Base-by-base conservation (phyloP, 2,888 invertebrate species). In the Carabus problematicus region DNA sequence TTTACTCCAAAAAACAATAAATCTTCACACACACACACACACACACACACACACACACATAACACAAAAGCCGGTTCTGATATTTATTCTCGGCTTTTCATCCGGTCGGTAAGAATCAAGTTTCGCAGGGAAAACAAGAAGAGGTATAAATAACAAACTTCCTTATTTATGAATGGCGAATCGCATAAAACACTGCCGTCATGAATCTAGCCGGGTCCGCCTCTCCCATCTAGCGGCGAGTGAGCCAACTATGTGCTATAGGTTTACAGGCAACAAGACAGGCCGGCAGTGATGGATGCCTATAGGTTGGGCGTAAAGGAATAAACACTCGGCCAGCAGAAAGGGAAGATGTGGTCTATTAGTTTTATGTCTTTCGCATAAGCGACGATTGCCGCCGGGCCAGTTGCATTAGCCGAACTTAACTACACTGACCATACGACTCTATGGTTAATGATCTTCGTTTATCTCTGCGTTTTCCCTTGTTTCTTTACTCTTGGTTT, bases 111-210 rank as follows among this genome's bases (percentile, higher is more conserved):
- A 16, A 52, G 11, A 18, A 19, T 16, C 18, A 18, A 19, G 56
- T 56, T 40, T 14, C 29, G 19, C 29, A 14, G 18, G 29, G 56
- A 64, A 64, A 64, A 64, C 64, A 67, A 67, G 60, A 67, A 67
- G 41, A 60, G 41, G 59, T 41, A 67, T 67, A 67, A 67, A 67
- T 67, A 67, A 67, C 59, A 67, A 67, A 59, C 52, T 60, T 67
- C 59, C 67, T 67, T 67, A 67, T 67, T 67, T 67, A 67, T 67
- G 67, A 67, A 67, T 60, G 56, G 60, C 67, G 67, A 67, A 67
- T 67, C 67, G 60, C 59, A 67, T 67, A 67, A 58, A 67, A 67
- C 67, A 67, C 67, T 29, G 16, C 18, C 49, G 67, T 67, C 67
- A 67, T 67, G 59, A 67, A 64, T 64, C 64, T 45, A 39, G 41